Evolutionary conservation across 2,888 invertebrate genomes (phyloP), one percentile per base, ranked within the genome.

Genomic region (Nesidiocoris tenuis): DNA sequence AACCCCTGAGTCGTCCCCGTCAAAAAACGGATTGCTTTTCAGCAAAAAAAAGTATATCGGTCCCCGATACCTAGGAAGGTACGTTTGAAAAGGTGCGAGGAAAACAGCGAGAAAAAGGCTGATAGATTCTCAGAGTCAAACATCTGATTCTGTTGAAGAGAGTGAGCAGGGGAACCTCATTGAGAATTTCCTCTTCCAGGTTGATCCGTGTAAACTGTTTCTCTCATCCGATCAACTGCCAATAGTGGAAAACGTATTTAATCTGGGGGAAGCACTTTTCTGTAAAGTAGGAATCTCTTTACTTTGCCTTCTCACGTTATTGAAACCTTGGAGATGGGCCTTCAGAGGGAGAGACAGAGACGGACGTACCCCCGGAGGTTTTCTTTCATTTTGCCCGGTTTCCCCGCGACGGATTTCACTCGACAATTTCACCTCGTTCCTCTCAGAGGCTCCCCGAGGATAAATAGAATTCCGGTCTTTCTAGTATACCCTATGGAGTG

Each of bases 221-320:
- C 55, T 22, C 19, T 39, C 65, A 19, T n/a, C n/a, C n/a, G n/a
- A n/a, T n/a, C n/a, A n/a, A n/a, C n/a, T n/a, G n/a, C n/a, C 39
- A 12, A 39, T 12, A 23, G 16, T 54, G 67, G 22, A 67, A 67
- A 55, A 55, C 55, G 54, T 18, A 25, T 39, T 65, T 70, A 70
- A 70, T 70, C 70, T 56, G 18, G 57, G 23, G 57, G 22, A 22
- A 59, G 59, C 67, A 70, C 67, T 67, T 59, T 39, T 39, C 39
- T 39, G 59, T 70, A 59, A 56, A 70, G 59, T 59, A 70, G 70
- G 67, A 56, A 17, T 67, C 56, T 56, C 59, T 70, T 70, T 70
- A 70, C 70, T 70, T 70, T 70, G 56, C 70, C 59, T 39, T 39
- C 39, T 39, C 39, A 18, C 57, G 23, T 57, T 25, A 59, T 70